Conservation (phyloP, 92 coral and sea anemone genomes). For the Palythoa grandiflora region DNA sequence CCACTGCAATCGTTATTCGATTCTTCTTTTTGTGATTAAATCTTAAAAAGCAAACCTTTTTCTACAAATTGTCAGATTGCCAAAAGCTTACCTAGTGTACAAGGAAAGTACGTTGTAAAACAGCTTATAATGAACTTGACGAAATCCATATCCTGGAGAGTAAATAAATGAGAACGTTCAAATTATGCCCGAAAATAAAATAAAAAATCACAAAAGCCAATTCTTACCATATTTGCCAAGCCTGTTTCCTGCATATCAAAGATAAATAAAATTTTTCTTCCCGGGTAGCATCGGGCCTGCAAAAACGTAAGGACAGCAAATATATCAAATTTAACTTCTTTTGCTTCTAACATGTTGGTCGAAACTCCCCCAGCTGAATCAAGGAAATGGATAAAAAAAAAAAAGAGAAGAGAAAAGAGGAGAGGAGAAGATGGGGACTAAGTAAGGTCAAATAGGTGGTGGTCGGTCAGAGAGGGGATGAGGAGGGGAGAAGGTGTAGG, state of each 20-base stretch:
- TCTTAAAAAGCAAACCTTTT: not conserved
- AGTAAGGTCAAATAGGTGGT: not conserved
- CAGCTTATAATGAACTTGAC: slow-evolving; percentile 76
- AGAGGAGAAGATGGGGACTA: too few species aligned
- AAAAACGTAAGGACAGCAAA: not conserved
- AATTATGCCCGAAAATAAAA: not conserved
- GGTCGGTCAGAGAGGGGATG: not conserved
- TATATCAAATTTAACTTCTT: too few species aligned
- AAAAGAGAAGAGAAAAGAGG: not conserved
- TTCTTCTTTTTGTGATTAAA: not conserved
- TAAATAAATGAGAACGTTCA: not conserved
- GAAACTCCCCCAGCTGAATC: too few species aligned
- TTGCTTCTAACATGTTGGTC: too few species aligned
- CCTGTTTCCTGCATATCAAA: slow-evolving; percentile 92
- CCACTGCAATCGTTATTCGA: not conserved
- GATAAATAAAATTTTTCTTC: slow-evolving; percentile 75
- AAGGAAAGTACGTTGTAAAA: slow-evolving; percentile 83
- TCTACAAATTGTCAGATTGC: not conserved
- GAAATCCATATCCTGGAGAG: slow-evolving; percentile 87
- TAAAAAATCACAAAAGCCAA: too few species aligned
- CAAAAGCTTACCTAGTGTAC: slow-evolving; percentile 74
- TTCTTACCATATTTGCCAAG: slow-evolving; percentile 82
- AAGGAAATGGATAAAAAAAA: too few species aligned
- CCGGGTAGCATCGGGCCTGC: slow-evolving; percentile 84
- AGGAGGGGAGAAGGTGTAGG: not conserved